Evolutionary conservation across 2,888 invertebrate species (phyloP), one percentile per base, ranked within the genome.

Genomic region (Xanthia icteritia): DNA sequence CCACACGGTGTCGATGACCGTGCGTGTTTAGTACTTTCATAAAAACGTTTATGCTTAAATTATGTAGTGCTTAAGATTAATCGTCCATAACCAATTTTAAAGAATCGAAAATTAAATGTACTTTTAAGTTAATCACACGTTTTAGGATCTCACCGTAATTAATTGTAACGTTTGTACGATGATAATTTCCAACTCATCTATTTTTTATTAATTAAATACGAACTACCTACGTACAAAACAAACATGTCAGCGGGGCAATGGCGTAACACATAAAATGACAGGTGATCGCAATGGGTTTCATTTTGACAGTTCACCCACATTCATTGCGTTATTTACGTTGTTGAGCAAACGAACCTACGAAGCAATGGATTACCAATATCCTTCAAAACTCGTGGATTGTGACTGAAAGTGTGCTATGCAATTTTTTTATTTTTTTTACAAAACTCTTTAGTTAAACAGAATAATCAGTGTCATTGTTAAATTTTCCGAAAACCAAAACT

Each of bases 21-120:
- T 64, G 76, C 87, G 84, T 81, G 84, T 84, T 86, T 80, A 82
- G 80, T 81, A 79, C 81, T 79, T 76, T 77, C 81, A 86, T 83
- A 86, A 84, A 87, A 86, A 81, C 76, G 75, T 81, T 85, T 83
- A 83, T 86, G 79, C 74, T 88, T 82, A 82, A 84, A 80, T 86
- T 87, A 88, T 83, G 83, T 79, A 88, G 79, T 84, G 81, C 83
- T 88, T 86, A 79, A 86, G 84, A 88, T 87, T 87, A 86, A 88
- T 88, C 79, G 82, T 79, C 87, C 88, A 87, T 83, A 86, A 79
- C 84, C 72, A 80, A 79, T 84, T 79, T 81, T 74, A 54, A 73
- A 68, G 78, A 73, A 85, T 87, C 79, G 72, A 84, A 76, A 73
- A 75, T 69, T 74, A 27, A 67, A 79, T 54, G 13, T 63, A 75